These are phyloP conservation scores for Gallirallus australis DNA, from an alignment of 2,797 vertebrate genomes.

Conservation along the genomic window DNA sequence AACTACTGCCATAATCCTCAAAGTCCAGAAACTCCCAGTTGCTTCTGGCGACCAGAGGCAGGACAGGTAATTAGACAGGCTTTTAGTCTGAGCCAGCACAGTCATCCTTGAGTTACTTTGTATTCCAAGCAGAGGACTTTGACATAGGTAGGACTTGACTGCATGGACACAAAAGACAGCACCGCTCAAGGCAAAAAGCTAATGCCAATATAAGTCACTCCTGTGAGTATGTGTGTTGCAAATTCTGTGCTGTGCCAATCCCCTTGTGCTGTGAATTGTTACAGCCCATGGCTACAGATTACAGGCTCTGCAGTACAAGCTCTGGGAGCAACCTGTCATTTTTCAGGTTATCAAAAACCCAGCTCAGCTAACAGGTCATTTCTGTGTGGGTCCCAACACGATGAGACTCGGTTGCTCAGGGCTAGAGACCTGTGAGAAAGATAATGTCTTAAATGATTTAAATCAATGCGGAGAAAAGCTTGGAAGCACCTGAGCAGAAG, in stretches of 20 bases:
- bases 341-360: not conserved
- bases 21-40: not conserved
- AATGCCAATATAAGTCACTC: not conserved
- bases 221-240: fast-evolving
- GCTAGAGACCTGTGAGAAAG: not conserved
- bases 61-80: not conserved
- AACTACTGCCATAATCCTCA: not conserved
- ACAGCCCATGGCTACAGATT: not conserved
- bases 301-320: not conserved
- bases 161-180: not conserved
- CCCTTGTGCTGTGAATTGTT: not conserved
- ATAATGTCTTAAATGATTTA: constrained; percentile 12
- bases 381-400: not conserved
- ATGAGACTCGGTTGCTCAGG: not conserved
- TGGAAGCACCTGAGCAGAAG: not conserved
- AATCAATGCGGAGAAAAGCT: not conserved
- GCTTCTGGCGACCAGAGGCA: not conserved
- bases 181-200: not conserved
- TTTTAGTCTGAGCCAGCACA: not conserved
- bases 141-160: not conserved
- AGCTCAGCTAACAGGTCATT: not conserved
- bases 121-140: not conserved
- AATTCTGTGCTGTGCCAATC: not conserved
- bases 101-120: not conserved
- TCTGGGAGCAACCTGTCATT: not conserved